phyloP scores from a whole-genome alignment of 2,113 vertebrate genomes.

The Amazona guildingii region DNA sequence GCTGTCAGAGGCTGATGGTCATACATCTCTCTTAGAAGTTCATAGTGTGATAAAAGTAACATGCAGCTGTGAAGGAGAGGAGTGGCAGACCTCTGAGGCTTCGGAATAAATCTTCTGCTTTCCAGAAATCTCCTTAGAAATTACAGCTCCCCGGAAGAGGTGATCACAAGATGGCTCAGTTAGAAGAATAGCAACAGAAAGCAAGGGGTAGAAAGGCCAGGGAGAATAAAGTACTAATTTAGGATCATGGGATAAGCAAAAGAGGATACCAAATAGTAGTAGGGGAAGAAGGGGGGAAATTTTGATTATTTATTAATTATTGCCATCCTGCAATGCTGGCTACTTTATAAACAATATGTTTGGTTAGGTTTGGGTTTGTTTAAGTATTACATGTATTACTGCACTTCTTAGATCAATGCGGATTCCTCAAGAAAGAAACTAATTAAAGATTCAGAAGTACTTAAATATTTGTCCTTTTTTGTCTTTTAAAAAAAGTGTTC shows the following conservation, averaged over 20 bases:
- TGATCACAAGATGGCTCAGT: not conserved
- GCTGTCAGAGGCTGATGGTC: not conserved
- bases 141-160: not conserved
- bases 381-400: not conserved
- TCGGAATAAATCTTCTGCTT: not conserved
- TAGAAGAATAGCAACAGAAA: not conserved
- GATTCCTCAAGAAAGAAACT: not conserved
- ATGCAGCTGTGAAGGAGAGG: not conserved
- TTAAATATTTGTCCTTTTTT: not conserved
- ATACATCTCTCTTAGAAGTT: not conserved
- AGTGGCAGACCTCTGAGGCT: not conserved
- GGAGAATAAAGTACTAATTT: not conserved
- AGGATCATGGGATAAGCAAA: not conserved
- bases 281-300: not conserved
- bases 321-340: not conserved
- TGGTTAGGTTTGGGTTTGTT: not conserved
- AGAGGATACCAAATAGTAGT: not conserved
- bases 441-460: not conserved
- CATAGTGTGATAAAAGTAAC: not conserved
- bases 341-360: not conserved
- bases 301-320: not conserved
- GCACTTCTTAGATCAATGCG: not conserved
- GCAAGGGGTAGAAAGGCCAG: not conserved
- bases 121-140: not conserved
- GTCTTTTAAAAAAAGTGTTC: slow-evolving; percentile 74